Percentiles rank a stretch among this genome's conserved stretches.
phyloP scores from a whole-genome alignment of 92 coral and sea anemone species.

The Actinostola sp. region DNA sequence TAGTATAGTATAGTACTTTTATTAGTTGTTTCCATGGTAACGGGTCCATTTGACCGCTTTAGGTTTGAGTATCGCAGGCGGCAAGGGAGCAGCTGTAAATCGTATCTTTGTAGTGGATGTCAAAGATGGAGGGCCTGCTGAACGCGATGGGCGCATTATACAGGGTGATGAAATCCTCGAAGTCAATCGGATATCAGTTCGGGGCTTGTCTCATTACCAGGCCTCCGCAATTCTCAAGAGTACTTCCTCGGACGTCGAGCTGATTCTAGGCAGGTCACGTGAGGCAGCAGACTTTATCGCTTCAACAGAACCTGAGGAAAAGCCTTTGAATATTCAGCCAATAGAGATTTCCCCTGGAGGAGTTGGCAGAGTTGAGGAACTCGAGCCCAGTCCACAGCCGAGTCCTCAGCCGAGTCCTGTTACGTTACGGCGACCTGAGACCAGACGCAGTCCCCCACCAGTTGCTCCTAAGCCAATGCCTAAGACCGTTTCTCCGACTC shows the following conservation, averaged over 20 bases:
- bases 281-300: constrained; percentile 82
- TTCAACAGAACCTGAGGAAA: constrained; percentile 65
- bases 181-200: constrained; percentile 85
- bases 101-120: constrained; percentile 97
- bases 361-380: constrained; percentile 23
- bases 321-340: constrained; percentile 64
- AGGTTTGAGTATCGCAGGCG: constrained; percentile 99
- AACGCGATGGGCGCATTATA: constrained; percentile 82
- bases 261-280: constrained; percentile 91
- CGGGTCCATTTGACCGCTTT: no score
- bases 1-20: no score
- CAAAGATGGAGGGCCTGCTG: constrained; percentile 96
- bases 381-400: constrained; percentile 17
- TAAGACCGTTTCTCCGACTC: constrained; percentile 75
- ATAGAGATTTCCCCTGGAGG: constrained; percentile 43
- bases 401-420: constrained; percentile 28
- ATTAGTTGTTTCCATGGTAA: no score
- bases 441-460: constrained; percentile 32
- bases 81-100: constrained; percentile 94
- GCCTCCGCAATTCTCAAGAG: constrained; percentile 94
- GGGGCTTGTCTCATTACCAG: constrained; percentile 97
- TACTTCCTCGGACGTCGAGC: constrained; percentile 85
- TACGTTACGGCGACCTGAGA: not conserved
- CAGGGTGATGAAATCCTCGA: constrained; percentile 98
- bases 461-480: constrained; percentile 29